A percentile compares a stretch with the other conserved stretches of the same genome.
phyloP scores from a whole-genome alignment of 1,140 invertebrate genomes.

The Caenorhabditis tropicalis region DNA sequence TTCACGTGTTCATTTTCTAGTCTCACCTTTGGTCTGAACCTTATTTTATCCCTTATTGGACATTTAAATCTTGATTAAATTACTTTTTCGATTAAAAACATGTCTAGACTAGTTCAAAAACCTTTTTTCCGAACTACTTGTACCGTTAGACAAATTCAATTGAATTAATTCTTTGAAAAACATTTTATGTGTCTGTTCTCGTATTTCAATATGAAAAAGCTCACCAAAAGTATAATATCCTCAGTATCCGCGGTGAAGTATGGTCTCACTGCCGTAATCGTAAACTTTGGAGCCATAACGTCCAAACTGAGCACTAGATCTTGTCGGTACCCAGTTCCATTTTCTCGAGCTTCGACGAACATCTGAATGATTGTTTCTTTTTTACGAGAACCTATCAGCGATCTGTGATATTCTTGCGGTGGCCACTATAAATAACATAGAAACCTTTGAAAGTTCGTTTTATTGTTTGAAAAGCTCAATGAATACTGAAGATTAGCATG shows the following conservation, averaged over 20 bases:
- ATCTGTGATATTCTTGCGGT: too few species aligned
- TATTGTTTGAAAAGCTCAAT: neutral
- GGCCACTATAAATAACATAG: neutral
- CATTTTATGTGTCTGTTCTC: neutral
- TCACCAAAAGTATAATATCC: neutral
- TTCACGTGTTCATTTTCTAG: too few species aligned
- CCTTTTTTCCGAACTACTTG: too few species aligned
- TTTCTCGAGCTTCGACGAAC: neutral
- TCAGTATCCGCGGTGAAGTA: neutral
- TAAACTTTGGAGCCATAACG: slow-evolving; percentile 17
- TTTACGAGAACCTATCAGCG: too few species aligned
- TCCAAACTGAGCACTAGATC: neutral
- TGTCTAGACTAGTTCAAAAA: too few species aligned
- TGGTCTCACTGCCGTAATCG: neutral
- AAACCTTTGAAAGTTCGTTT: neutral
- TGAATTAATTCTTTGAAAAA: too few species aligned
- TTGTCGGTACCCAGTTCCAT: slow-evolving; percentile 4
- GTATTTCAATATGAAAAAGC: too few species aligned
- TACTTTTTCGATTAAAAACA: too few species aligned
- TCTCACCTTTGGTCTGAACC: too few species aligned
- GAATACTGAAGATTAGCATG: neutral
- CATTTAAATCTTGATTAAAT: too few species aligned
- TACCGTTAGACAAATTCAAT: too few species aligned
- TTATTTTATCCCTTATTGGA: too few species aligned
- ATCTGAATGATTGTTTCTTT: neutral